Evolutionary conservation across 2,888 invertebrate species (phyloP).

Genomic region (Callyntrura sp.): DNA sequence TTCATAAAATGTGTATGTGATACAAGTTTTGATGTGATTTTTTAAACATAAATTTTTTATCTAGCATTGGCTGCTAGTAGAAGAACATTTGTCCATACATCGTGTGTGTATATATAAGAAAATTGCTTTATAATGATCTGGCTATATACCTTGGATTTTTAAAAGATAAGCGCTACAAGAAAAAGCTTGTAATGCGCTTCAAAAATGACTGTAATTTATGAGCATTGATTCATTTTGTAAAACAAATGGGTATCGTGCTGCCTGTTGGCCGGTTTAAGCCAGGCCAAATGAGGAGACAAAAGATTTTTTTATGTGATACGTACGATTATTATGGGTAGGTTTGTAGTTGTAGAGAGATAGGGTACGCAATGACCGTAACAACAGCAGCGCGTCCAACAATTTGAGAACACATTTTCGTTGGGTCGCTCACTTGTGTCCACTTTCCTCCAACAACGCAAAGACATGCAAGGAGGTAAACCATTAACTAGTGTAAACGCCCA

Average conservation of each 20-base stretch:
- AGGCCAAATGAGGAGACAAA: not conserved
- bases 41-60: constrained; percentile 7
- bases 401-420: not conserved
- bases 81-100: not conserved
- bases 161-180: not conserved
- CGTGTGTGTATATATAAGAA: too few species aligned
- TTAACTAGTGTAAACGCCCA: constrained; percentile 4
- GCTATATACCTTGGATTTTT: not conserved
- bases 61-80: not conserved
- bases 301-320: not conserved
- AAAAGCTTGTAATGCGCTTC: constrained; percentile 2
- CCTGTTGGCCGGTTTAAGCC: not conserved
- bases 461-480: not conserved
- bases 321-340: not conserved
- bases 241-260: constrained; percentile 40
- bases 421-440: constrained; percentile 30
- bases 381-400: too few species aligned
- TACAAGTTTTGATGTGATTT: constrained; percentile 40
- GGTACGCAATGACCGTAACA: not conserved
- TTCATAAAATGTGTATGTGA: not conserved
- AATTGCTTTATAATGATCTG: constrained; percentile 69
- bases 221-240: constrained; percentile 43
- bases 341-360: not conserved
- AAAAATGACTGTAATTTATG: constrained; percentile 55
- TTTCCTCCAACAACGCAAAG: constrained; percentile 49